Percentiles rank a stretch among this genome's conserved stretches.
Conservation (phyloP, 2,113 vertebrate species). For the Pelecanus crispus region DNA sequence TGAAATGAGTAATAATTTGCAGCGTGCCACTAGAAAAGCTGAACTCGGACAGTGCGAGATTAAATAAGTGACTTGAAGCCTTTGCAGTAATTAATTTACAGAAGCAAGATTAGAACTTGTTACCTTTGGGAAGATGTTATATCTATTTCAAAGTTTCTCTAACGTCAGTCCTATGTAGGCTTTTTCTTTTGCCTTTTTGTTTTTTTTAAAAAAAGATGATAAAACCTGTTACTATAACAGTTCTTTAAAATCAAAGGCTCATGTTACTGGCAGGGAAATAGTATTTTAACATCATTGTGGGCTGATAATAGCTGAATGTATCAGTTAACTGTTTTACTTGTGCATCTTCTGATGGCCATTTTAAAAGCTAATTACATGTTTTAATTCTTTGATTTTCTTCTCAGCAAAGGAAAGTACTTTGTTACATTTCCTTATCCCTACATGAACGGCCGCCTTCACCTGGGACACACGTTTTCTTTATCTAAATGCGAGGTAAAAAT, state of each 20-base stretch:
- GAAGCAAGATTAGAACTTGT: background rate
- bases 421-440: slow-evolving; percentile 96
- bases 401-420: slow-evolving; percentile 88
- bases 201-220: background rate
- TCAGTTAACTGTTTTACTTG: background rate
- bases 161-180: background rate
- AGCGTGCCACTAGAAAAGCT: background rate
- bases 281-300: background rate
- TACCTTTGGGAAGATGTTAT: background rate
- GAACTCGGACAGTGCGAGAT: background rate
- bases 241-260: background rate
- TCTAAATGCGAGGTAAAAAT: slow-evolving; percentile 94
- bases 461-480: slow-evolving; percentile 94
- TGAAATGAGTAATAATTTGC: background rate
- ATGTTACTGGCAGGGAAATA: background rate
- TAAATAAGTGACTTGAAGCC: background rate
- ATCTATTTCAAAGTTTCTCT: background rate
- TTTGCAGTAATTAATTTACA: background rate
- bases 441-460: slow-evolving; percentile 96
- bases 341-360: background rate
- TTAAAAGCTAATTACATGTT: background rate
- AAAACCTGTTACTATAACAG: background rate
- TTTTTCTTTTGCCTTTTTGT: background rate
- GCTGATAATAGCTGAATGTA: background rate
- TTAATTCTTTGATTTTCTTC: background rate